A percentile compares a stretch with the other conserved stretches of the same genome.
These are phyloP conservation scores for Parthenolecanium corni DNA, from an alignment of 2,888 invertebrate species.

Conservation along the genomic window DNA sequence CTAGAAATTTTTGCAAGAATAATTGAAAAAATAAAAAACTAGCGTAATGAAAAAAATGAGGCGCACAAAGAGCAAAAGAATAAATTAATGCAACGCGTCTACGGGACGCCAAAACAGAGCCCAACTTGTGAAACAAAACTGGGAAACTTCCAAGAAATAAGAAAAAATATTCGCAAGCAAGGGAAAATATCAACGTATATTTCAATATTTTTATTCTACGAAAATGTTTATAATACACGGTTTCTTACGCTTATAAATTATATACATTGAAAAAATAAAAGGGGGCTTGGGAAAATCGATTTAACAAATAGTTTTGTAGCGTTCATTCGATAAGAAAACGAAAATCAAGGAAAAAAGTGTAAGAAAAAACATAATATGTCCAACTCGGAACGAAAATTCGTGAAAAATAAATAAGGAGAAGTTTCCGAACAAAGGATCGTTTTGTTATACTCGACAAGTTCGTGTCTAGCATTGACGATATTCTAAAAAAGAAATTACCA, in stretches of 20 bases:
- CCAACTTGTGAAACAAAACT: slow-evolving; percentile 38
- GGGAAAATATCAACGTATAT: slow-evolving; percentile 24
- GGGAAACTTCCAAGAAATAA: slow-evolving; percentile 36
- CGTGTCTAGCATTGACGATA: no score
- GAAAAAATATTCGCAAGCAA: slow-evolving; percentile 17
- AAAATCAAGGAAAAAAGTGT: neutral
- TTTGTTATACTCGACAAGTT: no score
- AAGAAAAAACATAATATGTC: neutral
- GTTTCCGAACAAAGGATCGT: no score
- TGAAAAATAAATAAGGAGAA: no score
- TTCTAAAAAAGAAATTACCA: no score
- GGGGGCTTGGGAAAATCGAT: neutral
- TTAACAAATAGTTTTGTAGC: neutral
- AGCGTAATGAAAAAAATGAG: slow-evolving; percentile 5
- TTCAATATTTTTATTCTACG: neutral
- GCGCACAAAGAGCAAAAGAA: slow-evolving; percentile 41
- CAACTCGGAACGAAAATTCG: no score
- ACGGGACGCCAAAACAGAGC: slow-evolving; percentile 49
- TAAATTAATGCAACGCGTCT: slow-evolving; percentile 31
- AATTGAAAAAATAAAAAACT: slow-evolving; percentile 19
- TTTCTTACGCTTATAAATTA: neutral
- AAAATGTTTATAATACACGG: neutral
- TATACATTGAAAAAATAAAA: slow-evolving; percentile 9
- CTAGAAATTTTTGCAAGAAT: slow-evolving; percentile 10
- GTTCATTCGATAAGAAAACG: neutral